Evolutionary conservation across 2,113 vertebrate species (phyloP), one percentile per base, ranked within the genome.

Genomic region (Irena cyanogastra): DNA sequence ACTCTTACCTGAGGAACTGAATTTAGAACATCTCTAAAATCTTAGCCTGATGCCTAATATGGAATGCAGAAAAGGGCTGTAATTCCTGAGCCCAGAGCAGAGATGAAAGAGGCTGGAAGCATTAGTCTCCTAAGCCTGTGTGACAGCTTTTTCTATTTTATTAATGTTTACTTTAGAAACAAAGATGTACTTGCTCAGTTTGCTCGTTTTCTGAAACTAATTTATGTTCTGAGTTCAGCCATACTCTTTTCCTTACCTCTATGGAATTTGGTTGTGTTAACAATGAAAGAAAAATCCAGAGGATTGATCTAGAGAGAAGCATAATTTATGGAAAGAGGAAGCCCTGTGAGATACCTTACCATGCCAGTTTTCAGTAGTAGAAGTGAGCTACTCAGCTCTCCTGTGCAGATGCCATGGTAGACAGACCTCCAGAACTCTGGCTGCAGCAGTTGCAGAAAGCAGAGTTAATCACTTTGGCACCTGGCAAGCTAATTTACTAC

Each of bases 191-290:
- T 91, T 87, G 47, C 70, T 89, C 49, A 42, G 33, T 90, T 92
- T 85, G 39, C 69, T 95, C 49, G 57, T 68, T 92, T 96, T 89
- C 60, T 93, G 57, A 79, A 61, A 24, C 10, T 91, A 83, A 92
- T 97, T 94, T 83, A 71, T 92, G 31, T 61, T 87, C 74, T 63
- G 57, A 81, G 63, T 68, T 94, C 75, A 92, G 45, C 45, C 64
- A 13, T 41, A 7, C 33, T 72, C 2, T 75, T 95, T 93, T 84
- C 60, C 56, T 77, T 90, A 53, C 21, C 2, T 5, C 53, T 83
- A 1, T 78, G 88, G 89, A 91, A 92, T 96, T 85, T 68, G 37
- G 13, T 83, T 91, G 41, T 69, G 28, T 65, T 93, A 80, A 91
- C 72, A 93, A 69, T 18, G 66, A 85, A 69, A 54, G 57, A 83